phyloP scores from a whole-genome alignment of 2,113 vertebrate genomes.

The Crypturellus undulatus region DNA sequence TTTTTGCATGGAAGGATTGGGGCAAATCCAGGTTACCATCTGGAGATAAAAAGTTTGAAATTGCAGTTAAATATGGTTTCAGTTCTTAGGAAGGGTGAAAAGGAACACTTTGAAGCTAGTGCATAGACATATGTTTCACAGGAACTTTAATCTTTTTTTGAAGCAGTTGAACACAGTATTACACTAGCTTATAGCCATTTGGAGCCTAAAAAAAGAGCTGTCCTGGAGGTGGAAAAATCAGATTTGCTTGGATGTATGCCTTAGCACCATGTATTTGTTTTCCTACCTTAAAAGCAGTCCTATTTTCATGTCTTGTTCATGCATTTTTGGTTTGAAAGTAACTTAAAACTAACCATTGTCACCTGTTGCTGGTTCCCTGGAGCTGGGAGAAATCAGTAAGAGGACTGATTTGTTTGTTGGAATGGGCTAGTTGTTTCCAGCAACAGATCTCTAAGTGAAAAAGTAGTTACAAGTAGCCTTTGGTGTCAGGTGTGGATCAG shows the following conservation, averaged over 20 bases:
- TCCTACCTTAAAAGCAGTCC: background rate
- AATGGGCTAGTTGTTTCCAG: background rate
- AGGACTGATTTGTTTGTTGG: background rate
- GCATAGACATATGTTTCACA: slow-evolving; percentile 55
- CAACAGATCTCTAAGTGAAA: background rate
- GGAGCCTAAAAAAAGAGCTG: slow-evolving; percentile 5
- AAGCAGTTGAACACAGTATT: slow-evolving; percentile 19
- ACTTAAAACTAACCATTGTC: background rate
- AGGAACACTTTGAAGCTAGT: slow-evolving; percentile 62
- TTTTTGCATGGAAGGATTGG: slow-evolving; percentile 37
- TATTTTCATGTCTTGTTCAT: background rate
- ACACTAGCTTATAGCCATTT: slow-evolving; percentile 5
- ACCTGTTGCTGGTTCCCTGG: background rate
- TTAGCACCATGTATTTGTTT: background rate
- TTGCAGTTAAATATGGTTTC: slow-evolving; percentile 44
- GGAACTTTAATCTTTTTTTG: slow-evolving; percentile 12
- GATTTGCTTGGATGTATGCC: background rate
- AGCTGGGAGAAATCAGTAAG: background rate
- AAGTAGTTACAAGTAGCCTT: background rate
- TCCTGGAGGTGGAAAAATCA: slow-evolving; percentile 29
- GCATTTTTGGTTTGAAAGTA: background rate
- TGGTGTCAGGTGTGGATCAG: accelerated
- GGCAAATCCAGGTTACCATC: slow-evolving; percentile 62
- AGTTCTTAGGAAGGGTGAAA: slow-evolving; percentile 34
- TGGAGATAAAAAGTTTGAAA: slow-evolving; percentile 60